These are phyloP conservation scores for Lucilia sericata DNA, from an alignment of 1,140 invertebrate genomes.

Conservation along the genomic window DNA sequence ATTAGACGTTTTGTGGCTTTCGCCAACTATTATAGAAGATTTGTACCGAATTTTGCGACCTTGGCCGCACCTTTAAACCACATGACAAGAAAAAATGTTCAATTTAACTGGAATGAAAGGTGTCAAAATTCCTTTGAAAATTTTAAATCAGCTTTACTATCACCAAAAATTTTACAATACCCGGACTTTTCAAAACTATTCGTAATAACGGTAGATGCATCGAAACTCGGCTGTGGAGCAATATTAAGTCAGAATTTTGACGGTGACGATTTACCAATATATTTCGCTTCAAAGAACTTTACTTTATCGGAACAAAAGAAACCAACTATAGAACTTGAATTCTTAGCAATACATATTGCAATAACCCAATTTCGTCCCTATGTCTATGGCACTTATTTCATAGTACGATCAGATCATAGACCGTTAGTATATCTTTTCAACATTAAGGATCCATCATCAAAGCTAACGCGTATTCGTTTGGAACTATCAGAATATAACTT, in stretches of 20 bases:
- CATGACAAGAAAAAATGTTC: background rate
- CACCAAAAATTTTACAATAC: background rate
- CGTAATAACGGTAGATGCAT: background rate
- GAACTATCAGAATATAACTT: background rate
- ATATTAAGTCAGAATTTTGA: background rate
- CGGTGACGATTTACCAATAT: background rate
- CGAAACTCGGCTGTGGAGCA: background rate
- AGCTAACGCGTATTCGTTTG: background rate
- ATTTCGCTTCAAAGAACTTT: background rate
- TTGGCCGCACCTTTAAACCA: background rate
- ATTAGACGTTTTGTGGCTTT: no score
- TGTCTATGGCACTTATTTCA: slow-evolving; percentile 13
- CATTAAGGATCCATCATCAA: background rate
- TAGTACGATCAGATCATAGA: background rate
- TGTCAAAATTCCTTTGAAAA: background rate
- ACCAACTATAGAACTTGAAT: background rate
- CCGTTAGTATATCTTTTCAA: background rate
- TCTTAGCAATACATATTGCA: background rate
- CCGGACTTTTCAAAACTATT: slow-evolving; percentile 15
- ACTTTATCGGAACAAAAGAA: background rate
- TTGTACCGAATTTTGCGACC: background rate
- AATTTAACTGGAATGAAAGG: background rate
- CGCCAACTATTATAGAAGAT: slow-evolving; percentile 24
- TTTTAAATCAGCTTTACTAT: background rate
- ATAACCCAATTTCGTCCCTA: background rate